These are phyloP conservation scores for Eudorcas thomsonii DNA, from an alignment of 2,113 vertebrate genomes.

Conservation along the genomic window DNA sequence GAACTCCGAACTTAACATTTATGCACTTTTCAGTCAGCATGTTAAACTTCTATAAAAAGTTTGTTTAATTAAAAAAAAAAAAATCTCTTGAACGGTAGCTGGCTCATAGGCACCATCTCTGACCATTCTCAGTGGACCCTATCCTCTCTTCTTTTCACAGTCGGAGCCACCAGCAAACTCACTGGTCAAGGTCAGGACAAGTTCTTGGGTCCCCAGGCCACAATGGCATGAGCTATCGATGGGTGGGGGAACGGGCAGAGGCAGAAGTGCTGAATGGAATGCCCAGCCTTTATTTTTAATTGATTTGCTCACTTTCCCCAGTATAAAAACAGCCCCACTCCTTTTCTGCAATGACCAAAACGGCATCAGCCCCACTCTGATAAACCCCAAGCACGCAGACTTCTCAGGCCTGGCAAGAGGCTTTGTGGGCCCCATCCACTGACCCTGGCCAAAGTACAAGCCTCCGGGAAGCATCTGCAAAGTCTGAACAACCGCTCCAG, in stretches of 20 bases:
- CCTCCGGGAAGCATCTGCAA: background rate
- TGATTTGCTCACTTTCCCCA: slow-evolving; percentile 49
- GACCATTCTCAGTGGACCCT: no score
- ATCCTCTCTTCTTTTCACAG: background rate
- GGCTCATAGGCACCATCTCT: background rate
- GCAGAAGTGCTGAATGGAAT: background rate
- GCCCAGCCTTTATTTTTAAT: slow-evolving; percentile 56
- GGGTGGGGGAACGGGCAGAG: background rate
- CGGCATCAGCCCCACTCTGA: slow-evolving; percentile 42
- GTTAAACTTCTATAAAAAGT: background rate
- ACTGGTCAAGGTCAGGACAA: background rate
- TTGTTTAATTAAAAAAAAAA: background rate
- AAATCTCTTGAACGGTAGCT: background rate
- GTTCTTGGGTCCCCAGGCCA: background rate
- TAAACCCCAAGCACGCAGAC: slow-evolving; percentile 41
- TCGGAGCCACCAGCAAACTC: background rate
- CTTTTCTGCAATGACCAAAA: slow-evolving; percentile 13
- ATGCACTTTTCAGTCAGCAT: background rate
- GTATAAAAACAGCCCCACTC: background rate
- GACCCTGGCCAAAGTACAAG: background rate
- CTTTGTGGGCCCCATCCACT: background rate
- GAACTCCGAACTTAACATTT: background rate
- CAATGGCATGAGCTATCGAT: accelerated
- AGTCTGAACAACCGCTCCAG: background rate
- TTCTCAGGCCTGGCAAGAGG: background rate